These are phyloP conservation scores for Saturnia pavonia DNA, from an alignment of 2,888 invertebrate genomes.

Conservation along the genomic window DNA sequence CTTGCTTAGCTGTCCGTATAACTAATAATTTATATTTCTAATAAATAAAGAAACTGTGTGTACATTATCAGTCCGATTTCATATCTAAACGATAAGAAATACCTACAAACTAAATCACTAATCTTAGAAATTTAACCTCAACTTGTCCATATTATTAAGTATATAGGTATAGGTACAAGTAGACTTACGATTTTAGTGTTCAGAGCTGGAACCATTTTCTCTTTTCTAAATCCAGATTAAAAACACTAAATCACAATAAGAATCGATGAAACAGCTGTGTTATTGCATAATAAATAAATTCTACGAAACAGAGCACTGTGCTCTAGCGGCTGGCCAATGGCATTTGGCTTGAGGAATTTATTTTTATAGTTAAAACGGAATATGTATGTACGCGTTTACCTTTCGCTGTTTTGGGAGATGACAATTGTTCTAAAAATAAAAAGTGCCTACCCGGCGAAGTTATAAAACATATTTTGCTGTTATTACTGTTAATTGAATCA, in stretches of 20 bases:
- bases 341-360: slow-evolving; percentile 19
- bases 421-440: slow-evolving; percentile 46
- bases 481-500: neutral
- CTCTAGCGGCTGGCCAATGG: slow-evolving; percentile 27
- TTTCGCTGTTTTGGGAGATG: slow-evolving; percentile 44
- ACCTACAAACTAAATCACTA: slow-evolving; percentile 22
- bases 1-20: slow-evolving; percentile 21
- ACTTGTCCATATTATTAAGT: slow-evolving; percentile 11
- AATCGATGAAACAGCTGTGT: slow-evolving; percentile 21
- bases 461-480: slow-evolving; percentile 8
- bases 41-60: slow-evolving; percentile 17
- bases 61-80: slow-evolving; percentile 31
- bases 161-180: neutral
- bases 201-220: slow-evolving; percentile 41
- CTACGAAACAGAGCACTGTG: slow-evolving; percentile 22
- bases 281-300: slow-evolving; percentile 33
- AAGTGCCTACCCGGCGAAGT: slow-evolving; percentile 14
- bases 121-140: slow-evolving; percentile 31
- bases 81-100: slow-evolving; percentile 34
- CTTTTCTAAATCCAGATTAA: slow-evolving; percentile 12
- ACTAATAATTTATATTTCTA: slow-evolving; percentile 12
- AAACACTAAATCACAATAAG: slow-evolving; percentile 21
- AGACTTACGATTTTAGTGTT: slow-evolving; percentile 53
- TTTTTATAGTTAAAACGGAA: slow-evolving; percentile 19
- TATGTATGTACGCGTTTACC: slow-evolving; percentile 39